Evolutionary conservation across 2,797 vertebrate species (phyloP).

Genomic region (Enteromius mattozi): DNA sequence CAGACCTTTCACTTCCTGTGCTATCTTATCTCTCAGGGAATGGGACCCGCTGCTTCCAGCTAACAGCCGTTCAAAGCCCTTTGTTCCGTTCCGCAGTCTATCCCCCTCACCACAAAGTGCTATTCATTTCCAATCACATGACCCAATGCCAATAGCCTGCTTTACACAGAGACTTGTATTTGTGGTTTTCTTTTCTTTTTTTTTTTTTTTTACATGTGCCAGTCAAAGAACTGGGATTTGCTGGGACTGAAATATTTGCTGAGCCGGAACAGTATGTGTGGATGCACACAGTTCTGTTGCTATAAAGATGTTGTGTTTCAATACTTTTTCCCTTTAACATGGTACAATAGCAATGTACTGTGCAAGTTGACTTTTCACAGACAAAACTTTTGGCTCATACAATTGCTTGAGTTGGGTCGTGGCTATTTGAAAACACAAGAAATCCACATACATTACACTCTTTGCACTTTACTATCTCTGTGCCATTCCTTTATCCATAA

Average conservation of each 20-base stretch:
- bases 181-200: conserved; percentile 18
- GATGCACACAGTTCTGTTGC: neutral
- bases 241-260: neutral
- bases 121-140: conserved; percentile 59
- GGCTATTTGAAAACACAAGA: neutral
- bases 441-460: neutral
- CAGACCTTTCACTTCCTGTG: conserved; percentile 36
- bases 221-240: neutral
- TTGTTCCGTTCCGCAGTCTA: conserved; percentile 50
- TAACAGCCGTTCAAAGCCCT: conserved; percentile 46
- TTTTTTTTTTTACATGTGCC: neutral
- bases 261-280: neutral
- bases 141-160: conserved; percentile 50
- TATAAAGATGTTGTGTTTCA: neutral
- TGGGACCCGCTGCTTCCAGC: conserved; percentile 48
- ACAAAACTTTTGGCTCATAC: neutral
- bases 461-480: neutral
- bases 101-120: conserved; percentile 52
- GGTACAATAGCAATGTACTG: no score
- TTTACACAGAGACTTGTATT: conserved; percentile 43
- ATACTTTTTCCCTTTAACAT: neutral
- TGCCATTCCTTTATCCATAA: neutral
- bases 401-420: neutral
- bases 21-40: conserved; percentile 48
- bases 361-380: neutral